These are phyloP conservation scores for Chrysopilus asiliformis DNA, from an alignment of 2,888 invertebrate species.

Conservation along the genomic window DNA sequence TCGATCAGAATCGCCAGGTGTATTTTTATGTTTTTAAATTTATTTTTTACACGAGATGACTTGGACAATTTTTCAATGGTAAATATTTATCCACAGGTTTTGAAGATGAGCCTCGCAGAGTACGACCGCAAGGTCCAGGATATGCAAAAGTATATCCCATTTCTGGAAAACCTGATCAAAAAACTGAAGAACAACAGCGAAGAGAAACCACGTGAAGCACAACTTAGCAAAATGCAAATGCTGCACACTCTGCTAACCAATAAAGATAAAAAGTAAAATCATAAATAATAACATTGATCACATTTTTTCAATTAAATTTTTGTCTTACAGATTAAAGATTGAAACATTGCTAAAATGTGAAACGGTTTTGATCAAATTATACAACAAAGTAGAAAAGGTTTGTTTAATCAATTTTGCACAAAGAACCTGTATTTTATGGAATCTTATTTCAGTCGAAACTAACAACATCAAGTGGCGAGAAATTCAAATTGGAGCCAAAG, in stretches of 20 bases:
- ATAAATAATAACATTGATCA: no score
- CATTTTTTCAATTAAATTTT: slow-evolving; percentile 3
- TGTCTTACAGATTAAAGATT: slow-evolving; percentile 20
- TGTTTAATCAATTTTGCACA: not conserved
- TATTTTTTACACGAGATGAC: no score
- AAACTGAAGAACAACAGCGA: slow-evolving; percentile 40
- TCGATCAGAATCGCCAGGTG: no score
- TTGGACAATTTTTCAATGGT: no score
- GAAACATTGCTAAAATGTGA: slow-evolving; percentile 25
- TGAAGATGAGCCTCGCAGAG: slow-evolving; percentile 25
- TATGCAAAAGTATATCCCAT: slow-evolving; percentile 59
- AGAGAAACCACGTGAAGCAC: slow-evolving; percentile 20
- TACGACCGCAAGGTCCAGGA: slow-evolving; percentile 49
- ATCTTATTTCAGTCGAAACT: not conserved
- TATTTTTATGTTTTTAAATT: no score
- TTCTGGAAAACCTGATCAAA: slow-evolving; percentile 53
- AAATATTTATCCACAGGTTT: no score
- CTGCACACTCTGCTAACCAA: slow-evolving; percentile 20
- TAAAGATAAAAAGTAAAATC: slow-evolving; percentile 18
- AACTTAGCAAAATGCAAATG: slow-evolving; percentile 24
- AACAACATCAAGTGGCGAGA: not conserved
- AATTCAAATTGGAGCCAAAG: not conserved
- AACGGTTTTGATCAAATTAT: slow-evolving; percentile 22
- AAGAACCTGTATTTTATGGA: no score
- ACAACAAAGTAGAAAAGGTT: slow-evolving; percentile 25